phyloP scores from a whole-genome alignment of 2,888 invertebrate genomes.

The Orthonevra nobilis region DNA sequence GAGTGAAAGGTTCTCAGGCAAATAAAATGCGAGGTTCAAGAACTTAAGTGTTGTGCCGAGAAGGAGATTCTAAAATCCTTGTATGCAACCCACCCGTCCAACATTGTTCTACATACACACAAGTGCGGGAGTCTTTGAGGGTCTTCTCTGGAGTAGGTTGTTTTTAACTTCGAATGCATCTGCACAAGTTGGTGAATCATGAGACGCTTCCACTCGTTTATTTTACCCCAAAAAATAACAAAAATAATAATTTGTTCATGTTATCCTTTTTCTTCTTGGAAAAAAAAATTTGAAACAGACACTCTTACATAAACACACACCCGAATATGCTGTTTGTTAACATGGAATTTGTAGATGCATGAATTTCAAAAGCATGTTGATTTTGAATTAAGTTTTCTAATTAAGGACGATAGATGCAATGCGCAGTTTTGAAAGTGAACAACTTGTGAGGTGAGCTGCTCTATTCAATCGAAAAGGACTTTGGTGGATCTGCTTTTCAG shows the following conservation, averaged over 20 bases:
- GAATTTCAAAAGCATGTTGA: slow-evolving; percentile 65
- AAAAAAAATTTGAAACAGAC: slow-evolving; percentile 53
- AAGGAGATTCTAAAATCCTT: not conserved
- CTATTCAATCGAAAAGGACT: too few relatives aligned
- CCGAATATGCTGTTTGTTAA: slow-evolving; percentile 59
- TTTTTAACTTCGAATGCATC: too few relatives aligned
- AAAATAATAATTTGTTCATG: too few relatives aligned
- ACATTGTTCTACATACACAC: too few relatives aligned
- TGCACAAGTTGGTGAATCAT: too few relatives aligned
- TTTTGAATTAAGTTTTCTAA: slow-evolving; percentile 65
- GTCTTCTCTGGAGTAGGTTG: slow-evolving; percentile 3
- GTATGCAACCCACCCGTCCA: not conserved
- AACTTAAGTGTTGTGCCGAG: slow-evolving; percentile 49
- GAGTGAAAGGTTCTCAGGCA: slow-evolving; percentile 46
- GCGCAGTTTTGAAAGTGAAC: too few relatives aligned
- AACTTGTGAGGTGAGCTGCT: too few relatives aligned
- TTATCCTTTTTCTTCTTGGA: slow-evolving; percentile 32
- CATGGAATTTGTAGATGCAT: slow-evolving; percentile 62
- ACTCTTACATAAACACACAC: slow-evolving; percentile 1
- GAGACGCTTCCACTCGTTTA: too few relatives aligned
- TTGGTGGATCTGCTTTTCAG: too few relatives aligned
- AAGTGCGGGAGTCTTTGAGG: slow-evolving; percentile 30
- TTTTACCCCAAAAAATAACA: too few relatives aligned
- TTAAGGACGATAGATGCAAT: slow-evolving; percentile 31
- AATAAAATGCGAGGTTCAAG: slow-evolving; percentile 60